Evolutionary conservation across 2,113 vertebrate genomes (phyloP), one percentile per base, ranked within the genome.

Genomic region (Cyprinodon variegatus): DNA sequence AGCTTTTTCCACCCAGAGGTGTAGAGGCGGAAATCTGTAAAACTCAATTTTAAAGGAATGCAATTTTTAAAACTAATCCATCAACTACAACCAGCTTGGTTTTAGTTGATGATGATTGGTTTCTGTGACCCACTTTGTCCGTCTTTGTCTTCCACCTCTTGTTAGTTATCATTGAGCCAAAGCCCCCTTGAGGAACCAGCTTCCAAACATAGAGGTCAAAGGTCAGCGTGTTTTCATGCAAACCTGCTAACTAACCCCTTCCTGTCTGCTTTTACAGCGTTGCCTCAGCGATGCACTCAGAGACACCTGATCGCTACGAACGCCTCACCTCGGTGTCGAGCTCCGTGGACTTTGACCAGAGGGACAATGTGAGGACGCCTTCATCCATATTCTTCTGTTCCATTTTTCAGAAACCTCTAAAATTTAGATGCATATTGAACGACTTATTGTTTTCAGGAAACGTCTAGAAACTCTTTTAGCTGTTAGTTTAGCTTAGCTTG

Each of bases 251-350:
- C 72, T 81, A 38, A 65, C 65, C 3, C 3, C 70, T 57, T 37
- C 66, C 43, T 74, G 57, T 89, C 10, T 84, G 57, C 64, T 11
- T 83, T 79, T 81, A 80, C 79, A 99, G 97, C 1, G 96, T 98
- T 93, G 97, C 96, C 68, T 98, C 97, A 0, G 97, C 97, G 66
- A 93, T 98, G 90, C 97, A 98, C 64, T 97, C 96, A 0, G 97
- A 99, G 86, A 97, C 94, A 46, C 97, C 97, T 0, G 97, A 98
- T 88, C 95, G 96, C 57, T 99, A 99, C 0, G 97, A 98, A 70
- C 97, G 97, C 11, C 97, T 99, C 85, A 98, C 97, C 1, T 98
- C 97, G 0, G 97, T 99, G 74, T 98, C 97, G 92, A 98, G 96
- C 91, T 98, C 97, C 0, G 96, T 99, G 15, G 97, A 99, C 93